Conservation (phyloP, 2,888 invertebrate species). For the Eristalinus aeneus region DNA sequence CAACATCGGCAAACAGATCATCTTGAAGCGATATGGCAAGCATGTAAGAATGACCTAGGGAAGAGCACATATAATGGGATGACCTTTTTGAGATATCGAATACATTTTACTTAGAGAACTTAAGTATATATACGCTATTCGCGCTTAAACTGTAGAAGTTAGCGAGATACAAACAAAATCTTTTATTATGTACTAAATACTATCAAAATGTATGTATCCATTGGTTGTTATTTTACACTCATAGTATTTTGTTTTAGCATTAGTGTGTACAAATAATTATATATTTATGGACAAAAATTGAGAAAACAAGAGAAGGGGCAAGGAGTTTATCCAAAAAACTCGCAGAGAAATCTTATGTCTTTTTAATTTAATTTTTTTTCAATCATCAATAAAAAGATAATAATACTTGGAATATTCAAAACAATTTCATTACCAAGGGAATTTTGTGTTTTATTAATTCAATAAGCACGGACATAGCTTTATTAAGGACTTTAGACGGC, state of each 20-base stretch:
- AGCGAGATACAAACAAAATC: conserved; percentile 1
- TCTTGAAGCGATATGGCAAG: conserved; percentile 20
- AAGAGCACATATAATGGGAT: background rate
- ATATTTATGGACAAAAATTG: conserved; percentile 18
- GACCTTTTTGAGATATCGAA: background rate
- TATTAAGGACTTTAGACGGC: no score
- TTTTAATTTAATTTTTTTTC: conserved; percentile 9
- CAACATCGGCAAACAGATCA: conserved; percentile 1
- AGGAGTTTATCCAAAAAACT: conserved; percentile 27
- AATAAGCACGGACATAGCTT: no score
- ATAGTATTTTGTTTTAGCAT: conserved; percentile 40
- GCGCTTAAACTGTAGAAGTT: conserved; percentile 40
- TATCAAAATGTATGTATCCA: conserved; percentile 38
- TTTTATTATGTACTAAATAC: conserved; percentile 37
- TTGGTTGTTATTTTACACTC: conserved; percentile 62
- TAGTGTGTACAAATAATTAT: conserved; percentile 50
- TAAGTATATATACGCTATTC: conserved; percentile 42
- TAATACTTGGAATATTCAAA: background rate
- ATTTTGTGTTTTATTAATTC: background rate
- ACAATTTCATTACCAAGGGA: background rate
- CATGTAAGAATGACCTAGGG: background rate
- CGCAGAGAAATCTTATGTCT: conserved; percentile 19
- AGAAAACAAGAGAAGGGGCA: conserved; percentile 1
- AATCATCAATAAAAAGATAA: conserved; percentile 1
- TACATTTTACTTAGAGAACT: conserved; percentile 50